Conservation (phyloP, 2,113 vertebrate species). For the Lycocorax pyrrhopterus region DNA sequence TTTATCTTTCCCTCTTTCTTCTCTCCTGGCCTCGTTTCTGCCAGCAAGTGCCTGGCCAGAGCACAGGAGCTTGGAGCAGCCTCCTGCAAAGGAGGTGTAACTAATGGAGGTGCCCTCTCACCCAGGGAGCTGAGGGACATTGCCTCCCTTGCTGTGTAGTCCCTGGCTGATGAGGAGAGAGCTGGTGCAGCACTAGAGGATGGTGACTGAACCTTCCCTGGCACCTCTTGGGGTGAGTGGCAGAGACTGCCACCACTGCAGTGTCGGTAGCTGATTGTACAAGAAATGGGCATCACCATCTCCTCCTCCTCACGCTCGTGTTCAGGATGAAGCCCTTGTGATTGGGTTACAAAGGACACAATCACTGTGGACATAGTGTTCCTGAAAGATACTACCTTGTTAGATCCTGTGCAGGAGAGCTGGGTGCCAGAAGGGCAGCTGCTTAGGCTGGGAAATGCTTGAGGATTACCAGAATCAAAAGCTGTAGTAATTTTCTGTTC, state of each 20-base stretch:
- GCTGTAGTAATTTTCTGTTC: neutral
- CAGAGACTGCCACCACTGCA: neutral
- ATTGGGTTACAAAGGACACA: neutral
- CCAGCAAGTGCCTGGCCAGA: neutral
- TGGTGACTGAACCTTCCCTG: neutral
- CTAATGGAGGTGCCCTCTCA: neutral
- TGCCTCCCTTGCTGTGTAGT: neutral
- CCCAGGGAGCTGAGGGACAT: neutral
- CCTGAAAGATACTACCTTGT: neutral
- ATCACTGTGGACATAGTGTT: neutral
- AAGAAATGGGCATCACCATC: neutral
- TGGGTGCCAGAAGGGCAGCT: neutral
- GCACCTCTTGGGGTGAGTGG: neutral
- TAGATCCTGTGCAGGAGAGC: neutral
- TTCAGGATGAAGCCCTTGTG: neutral
- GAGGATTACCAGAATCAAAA: neutral
- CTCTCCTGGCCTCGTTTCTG: neutral
- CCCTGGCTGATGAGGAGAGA: neutral
- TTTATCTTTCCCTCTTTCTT: neutral
- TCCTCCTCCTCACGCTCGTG: neutral
- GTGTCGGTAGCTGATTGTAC: fast-evolving
- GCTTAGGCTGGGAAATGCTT: neutral
- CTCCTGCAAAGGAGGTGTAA: neutral
- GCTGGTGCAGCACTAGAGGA: neutral
- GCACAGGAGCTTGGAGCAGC: neutral